A percentile compares a stretch with the other conserved stretches of the same genome.
Conservation (phyloP, 2,113 vertebrate species). For the Aspidoscelis tigris region DNA sequence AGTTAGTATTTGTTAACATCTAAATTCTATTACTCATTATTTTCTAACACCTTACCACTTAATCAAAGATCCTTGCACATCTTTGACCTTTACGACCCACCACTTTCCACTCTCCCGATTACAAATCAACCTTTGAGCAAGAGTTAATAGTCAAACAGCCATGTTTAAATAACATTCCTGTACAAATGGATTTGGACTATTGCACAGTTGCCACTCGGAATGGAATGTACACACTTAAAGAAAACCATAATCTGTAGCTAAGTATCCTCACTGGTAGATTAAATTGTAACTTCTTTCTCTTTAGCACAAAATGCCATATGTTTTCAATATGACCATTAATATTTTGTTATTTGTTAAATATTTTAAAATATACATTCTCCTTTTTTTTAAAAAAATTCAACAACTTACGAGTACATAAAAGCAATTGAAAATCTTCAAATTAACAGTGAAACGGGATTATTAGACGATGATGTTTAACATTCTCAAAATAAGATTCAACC, state of each 20-base stretch:
- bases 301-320: conserved; percentile 5
- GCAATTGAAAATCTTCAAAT: not conserved
- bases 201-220: conserved; percentile 2
- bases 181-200: conserved; percentile 13
- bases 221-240: conserved; percentile 11
- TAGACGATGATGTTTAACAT: not conserved
- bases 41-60: not conserved
- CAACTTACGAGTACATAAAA: too few relatives aligned
- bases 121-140: conserved; percentile 8
- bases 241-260: not conserved
- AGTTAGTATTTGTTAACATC: not conserved
- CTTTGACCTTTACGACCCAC: not conserved
- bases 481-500: not conserved
- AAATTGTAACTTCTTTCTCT: conserved; percentile 24
- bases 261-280: conserved; percentile 12
- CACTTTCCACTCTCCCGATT: conserved; percentile 9
- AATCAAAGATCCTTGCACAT: not conserved
- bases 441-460: not conserved
- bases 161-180: conserved; percentile 17
- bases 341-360: not conserved
- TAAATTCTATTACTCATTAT: not conserved
- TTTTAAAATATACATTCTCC: not conserved
- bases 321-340: not conserved
- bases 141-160: conserved; percentile 15
- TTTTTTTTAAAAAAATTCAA: not conserved